Percentiles rank a stretch among this genome's conserved stretches.
phyloP scores from a whole-genome alignment of 2,888 invertebrate genomes.

The Flexamia atlantica region DNA sequence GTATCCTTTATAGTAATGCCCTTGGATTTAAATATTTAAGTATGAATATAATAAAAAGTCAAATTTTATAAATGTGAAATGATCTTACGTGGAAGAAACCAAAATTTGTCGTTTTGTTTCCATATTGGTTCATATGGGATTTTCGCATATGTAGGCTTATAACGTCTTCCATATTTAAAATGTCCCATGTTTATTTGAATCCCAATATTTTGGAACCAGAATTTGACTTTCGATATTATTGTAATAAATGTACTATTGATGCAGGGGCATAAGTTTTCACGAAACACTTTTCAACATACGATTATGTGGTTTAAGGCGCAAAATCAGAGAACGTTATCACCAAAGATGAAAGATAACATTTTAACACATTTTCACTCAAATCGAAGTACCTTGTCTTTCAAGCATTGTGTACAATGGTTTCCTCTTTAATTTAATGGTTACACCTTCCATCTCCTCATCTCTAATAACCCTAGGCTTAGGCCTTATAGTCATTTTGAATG shows the following conservation, averaged over 20 bases:
- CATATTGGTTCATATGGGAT: neutral
- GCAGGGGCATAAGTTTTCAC: no score
- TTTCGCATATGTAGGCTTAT: no score
- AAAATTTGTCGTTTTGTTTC: slow-evolving; percentile 12
- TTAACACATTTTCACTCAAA: neutral
- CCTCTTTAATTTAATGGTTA: neutral
- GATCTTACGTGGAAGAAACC: slow-evolving; percentile 16
- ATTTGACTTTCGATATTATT: no score
- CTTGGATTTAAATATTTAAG: no score
- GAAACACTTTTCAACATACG: no score
- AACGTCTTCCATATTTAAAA: no score
- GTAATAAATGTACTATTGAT: no score
- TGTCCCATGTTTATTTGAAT: no score
- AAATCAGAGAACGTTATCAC: neutral
- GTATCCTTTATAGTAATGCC: no score
- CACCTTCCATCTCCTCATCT: slow-evolving; percentile 8
- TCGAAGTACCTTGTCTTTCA: slow-evolving; percentile 8
- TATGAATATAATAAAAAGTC: no score
- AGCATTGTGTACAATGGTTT: slow-evolving; percentile 25
- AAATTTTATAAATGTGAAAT: neutral
- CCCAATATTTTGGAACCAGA: no score
- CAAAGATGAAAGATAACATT: neutral
- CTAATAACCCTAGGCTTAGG: neutral
- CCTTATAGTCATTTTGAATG: slow-evolving; percentile 2
- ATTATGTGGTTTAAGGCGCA: no score